These are phyloP conservation scores for Hydroisotoma schaefferi DNA, from an alignment of 2,888 invertebrate genomes.

Conservation along the genomic window DNA sequence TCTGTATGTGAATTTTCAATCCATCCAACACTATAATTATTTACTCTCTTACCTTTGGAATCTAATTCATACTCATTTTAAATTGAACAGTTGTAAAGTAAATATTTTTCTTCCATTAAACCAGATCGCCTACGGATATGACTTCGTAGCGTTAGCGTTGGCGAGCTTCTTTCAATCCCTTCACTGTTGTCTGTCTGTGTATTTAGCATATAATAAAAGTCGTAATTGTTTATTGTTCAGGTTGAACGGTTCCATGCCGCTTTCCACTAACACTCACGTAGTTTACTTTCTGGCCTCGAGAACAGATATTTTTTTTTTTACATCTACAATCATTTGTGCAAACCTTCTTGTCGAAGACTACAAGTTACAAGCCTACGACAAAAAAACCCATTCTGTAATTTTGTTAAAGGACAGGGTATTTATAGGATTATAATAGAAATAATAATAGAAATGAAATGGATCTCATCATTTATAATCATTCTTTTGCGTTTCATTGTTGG, in stretches of 20 bases:
- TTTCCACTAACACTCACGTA: too few relatives aligned
- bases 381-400: constrained; percentile 7
- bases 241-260: constrained; percentile 11
- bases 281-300: too few relatives aligned
- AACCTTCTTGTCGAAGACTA: too few relatives aligned
- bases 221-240: constrained; percentile 20
- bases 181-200: constrained; percentile 5
- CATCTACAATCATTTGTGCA: too few relatives aligned
- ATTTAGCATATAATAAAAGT: constrained; percentile 20
- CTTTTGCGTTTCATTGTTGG: constrained; percentile 11
- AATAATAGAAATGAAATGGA: constrained; percentile 17
- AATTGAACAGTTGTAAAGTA: too few relatives aligned
- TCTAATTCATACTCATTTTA: too few relatives aligned
- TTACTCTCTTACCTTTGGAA: too few relatives aligned
- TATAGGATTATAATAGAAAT: constrained; percentile 18
- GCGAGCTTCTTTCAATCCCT: neutral
- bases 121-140: constrained; percentile 13
- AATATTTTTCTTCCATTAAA: neutral
- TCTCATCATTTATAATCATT: constrained; percentile 16
- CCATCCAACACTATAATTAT: too few relatives aligned
- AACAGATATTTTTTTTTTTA: too few relatives aligned
- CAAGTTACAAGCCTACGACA: too few relatives aligned
- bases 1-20: too few relatives aligned
- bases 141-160: neutral
- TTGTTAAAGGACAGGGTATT: neutral